Conservation (phyloP, 92 coral and sea anemone genomes). For the Anthopleura xanthogrammica region DNA sequence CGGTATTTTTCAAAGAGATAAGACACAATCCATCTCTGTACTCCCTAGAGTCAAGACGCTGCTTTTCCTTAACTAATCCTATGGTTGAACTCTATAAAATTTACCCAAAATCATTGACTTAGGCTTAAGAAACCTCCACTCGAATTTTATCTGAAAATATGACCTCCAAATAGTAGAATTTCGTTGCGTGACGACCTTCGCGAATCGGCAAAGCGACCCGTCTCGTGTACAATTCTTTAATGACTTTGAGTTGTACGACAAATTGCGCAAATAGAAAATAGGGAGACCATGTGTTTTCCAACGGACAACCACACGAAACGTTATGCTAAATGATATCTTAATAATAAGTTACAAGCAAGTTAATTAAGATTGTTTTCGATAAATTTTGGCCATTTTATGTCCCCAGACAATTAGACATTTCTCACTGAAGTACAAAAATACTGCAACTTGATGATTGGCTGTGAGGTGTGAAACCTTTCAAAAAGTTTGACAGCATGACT, state of each 20-base stretch:
- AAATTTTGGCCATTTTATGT: not conserved
- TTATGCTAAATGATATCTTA: not conserved
- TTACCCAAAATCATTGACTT: not conserved
- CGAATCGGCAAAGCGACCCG: not conserved
- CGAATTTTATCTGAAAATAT: not conserved
- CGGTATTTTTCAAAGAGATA: slow-evolving; percentile 28
- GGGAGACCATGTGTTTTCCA: slow-evolving; percentile 7
- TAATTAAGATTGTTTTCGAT: not conserved
- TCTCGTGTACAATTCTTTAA: slow-evolving; percentile 18
- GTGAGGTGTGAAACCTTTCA: slow-evolving; percentile 25
- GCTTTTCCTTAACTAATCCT: not conserved
- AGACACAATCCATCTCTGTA: not conserved
- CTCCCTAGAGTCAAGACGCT: not conserved
- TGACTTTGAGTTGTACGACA: not conserved
- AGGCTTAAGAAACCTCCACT: not conserved
- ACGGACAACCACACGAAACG: not conserved
- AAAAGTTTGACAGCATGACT: slow-evolving; percentile 10
- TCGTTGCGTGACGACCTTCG: slow-evolving; percentile 19
- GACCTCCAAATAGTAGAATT: not conserved
- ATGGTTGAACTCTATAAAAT: not conserved
- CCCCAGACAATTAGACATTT: slow-evolving; percentile 10
- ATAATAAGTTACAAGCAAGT: slow-evolving; percentile 1
- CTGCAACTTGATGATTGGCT: slow-evolving; percentile 11
- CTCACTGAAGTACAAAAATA: slow-evolving; percentile 15
- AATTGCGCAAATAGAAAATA: slow-evolving; percentile 15